Base-by-base conservation (phyloP, 2,888 invertebrate genomes). In the Ormia ochracea region DNA sequence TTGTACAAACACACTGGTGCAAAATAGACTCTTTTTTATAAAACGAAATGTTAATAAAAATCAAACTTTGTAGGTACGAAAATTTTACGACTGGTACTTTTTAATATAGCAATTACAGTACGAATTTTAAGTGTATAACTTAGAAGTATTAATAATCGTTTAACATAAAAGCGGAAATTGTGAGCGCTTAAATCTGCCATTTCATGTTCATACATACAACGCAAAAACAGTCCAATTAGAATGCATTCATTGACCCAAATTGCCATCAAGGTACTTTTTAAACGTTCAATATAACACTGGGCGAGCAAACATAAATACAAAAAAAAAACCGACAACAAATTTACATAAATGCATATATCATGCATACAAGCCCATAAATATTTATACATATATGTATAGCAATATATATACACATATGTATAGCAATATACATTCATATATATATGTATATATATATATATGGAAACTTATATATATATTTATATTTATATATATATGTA, bases 171-270 rank as follows among this genome's bases (percentile, higher is more conserved):
- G n/a, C 14, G 26, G 14, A 45, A 23, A 33, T 21, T n/a, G 21
- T 48, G 45, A n/a, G 33, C n/a, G 45, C 9, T 56, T 36, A 36
- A n/a, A 38, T 58, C 14, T 38, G 23, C 17, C 9, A 26, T 48
- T 28, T 54, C 38, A 59, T 33, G 33, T 63, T 43, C 23, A 43
- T 58, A n/a, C n/a, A n/a, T n/a, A 41, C 4, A 31, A 43, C 14
- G 43, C 21, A 54, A 43, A 59, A 63, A 72, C 72, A 76, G 80
- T 76, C 80, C 76, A 72, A 68, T 68, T 73, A 21, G 73, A 76
- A 80, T 80, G 72, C 80, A 80, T n/a, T n/a, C n/a, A n/a, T 73
- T 80, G 80, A 80, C 80, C 80, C 72, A 80, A 76, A 80, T 80
- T 72, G 43, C 72, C 68, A 68, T 63, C 76, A 80, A 76, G 68